Evolutionary conservation across 2,113 vertebrate genomes (phyloP).

Genomic region (Heterotilapia buettikoferi): DNA sequence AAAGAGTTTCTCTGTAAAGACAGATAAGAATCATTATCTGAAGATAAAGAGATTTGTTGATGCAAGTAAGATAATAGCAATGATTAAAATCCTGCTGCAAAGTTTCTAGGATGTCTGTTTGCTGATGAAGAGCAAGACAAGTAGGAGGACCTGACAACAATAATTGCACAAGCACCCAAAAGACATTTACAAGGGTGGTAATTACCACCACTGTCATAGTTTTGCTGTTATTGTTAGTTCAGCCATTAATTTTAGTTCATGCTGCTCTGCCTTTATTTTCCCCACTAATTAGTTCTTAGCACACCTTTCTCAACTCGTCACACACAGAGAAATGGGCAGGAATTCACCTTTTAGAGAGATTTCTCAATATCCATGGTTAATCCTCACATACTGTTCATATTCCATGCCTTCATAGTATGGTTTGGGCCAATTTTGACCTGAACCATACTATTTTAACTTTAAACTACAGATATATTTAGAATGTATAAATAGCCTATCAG

Average conservation of each 20-base stretch:
- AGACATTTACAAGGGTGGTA: background rate
- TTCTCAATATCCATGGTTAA: background rate
- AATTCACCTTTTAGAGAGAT: background rate
- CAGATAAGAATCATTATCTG: background rate
- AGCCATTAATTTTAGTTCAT: background rate
- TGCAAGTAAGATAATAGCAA: background rate
- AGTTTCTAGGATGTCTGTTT: background rate
- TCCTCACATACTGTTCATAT: background rate
- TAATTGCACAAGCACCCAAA: background rate
- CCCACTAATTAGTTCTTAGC: background rate
- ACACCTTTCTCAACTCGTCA: background rate
- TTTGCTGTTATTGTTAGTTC: background rate
- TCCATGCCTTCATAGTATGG: background rate
- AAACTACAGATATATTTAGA: background rate
- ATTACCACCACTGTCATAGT: background rate
- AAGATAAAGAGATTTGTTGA: background rate
- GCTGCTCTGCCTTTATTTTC: background rate
- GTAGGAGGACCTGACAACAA: background rate
- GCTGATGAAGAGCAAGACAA: background rate
- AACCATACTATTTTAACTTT: background rate
- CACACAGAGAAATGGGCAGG: background rate
- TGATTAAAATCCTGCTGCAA: background rate
- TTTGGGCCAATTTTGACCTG: background rate
- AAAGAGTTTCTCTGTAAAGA: background rate
- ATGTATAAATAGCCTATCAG: background rate